Conservation (phyloP, 2,888 invertebrate species). For the Liopterus haemorrhoidalis region DNA sequence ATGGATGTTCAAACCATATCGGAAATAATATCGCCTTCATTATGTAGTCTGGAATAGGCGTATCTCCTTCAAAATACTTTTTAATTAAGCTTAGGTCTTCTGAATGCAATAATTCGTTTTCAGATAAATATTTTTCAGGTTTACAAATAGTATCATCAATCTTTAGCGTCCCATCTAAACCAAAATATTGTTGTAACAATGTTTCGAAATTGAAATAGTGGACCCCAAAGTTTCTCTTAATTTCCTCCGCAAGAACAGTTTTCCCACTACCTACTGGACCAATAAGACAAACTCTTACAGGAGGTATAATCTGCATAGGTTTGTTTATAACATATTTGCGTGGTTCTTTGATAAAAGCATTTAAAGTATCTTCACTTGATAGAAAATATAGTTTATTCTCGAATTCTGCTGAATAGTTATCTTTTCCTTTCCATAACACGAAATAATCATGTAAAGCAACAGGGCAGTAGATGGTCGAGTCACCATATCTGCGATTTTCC, state of each 20-base stretch:
- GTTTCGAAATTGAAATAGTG: constrained; percentile 48
- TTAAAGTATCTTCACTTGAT: constrained; percentile 47
- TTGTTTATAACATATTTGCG: constrained; percentile 48
- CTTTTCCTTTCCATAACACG: constrained; percentile 58
- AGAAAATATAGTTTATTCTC: constrained; percentile 52
- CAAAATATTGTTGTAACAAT: constrained; percentile 33
- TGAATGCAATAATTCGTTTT: not conserved
- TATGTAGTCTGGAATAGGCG: constrained; percentile 46
- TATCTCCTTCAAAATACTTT: constrained; percentile 50
- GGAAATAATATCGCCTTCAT: constrained; percentile 46
- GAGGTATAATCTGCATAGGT: constrained; percentile 48
- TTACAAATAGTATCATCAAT: constrained; percentile 9
- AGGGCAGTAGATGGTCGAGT: constrained; percentile 57
- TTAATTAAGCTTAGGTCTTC: constrained; percentile 39
- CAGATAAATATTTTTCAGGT: constrained; percentile 3
- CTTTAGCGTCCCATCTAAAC: not conserved
- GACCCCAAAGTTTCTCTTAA: constrained; percentile 54
- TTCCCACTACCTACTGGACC: constrained; percentile 54
- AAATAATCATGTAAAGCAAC: constrained; percentile 51
- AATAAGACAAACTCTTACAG: constrained; percentile 53
- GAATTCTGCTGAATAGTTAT: constrained; percentile 49
- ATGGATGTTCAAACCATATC: constrained; percentile 53
- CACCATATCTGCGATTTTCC: constrained; percentile 48
- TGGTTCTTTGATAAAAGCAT: constrained; percentile 50
- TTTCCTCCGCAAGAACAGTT: constrained; percentile 46